phyloP scores from a whole-genome alignment of 2,113 vertebrate species.

The Hippopotamus amphibius region DNA sequence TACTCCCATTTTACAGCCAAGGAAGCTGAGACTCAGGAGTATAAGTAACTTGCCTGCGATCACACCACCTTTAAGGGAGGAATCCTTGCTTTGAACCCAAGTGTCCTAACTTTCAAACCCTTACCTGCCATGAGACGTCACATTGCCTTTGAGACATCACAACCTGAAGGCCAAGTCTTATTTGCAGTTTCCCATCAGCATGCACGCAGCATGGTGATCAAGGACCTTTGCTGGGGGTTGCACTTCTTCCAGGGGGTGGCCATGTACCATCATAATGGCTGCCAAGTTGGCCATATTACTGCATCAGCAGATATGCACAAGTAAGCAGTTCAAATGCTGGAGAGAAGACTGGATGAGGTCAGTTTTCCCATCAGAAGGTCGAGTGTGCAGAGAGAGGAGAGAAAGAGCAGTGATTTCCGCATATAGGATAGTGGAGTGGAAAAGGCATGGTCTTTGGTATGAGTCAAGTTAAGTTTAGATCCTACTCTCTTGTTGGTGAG shows the following conservation, averaged over 20 bases:
- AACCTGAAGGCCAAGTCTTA: not conserved
- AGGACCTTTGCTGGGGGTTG: not conserved
- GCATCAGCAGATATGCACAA: not conserved
- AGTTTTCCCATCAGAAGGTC: not conserved
- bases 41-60: fast-evolving
- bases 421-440: no score
- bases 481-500: not conserved
- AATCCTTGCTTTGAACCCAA: not conserved
- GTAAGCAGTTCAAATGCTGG: not conserved
- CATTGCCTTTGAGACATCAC: not conserved
- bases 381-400: not conserved
- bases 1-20: not conserved
- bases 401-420: not conserved
- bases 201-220: fast-evolving
- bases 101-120: not conserved
- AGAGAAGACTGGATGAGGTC: not conserved
- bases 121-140: not conserved
- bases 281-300: fast-evolving
- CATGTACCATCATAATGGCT: not conserved
- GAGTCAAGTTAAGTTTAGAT: not conserved
- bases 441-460: not conserved
- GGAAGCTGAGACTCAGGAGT: not conserved
- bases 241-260: not conserved
- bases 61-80: not conserved
- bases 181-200: not conserved